These are phyloP conservation scores for Drosophila repletoides DNA, from an alignment of 1,140 invertebrate genomes.

Conservation along the genomic window DNA sequence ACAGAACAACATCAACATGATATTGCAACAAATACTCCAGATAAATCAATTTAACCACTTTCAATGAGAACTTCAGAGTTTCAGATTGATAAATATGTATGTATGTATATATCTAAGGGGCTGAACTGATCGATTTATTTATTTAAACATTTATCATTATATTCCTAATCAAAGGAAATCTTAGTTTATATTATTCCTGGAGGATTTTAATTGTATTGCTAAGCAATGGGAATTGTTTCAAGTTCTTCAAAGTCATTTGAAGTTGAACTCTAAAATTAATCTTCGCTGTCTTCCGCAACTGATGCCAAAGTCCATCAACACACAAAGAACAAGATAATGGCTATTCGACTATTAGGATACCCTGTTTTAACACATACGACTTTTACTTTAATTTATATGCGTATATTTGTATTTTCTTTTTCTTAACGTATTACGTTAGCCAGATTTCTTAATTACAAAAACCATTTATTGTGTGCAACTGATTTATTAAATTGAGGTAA, in stretches of 20 bases:
- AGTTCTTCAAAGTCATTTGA: background rate
- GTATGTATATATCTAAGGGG: slow-evolving; percentile 41
- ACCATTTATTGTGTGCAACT: too few relatives aligned
- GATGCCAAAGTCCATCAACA: slow-evolving; percentile 37
- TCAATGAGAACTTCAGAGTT: slow-evolving; percentile 49
- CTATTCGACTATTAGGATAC: background rate
- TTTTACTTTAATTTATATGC: too few relatives aligned
- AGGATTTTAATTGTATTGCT: slow-evolving; percentile 23
- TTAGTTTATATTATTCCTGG: background rate
- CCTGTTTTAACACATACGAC: background rate
- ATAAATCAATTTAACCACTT: slow-evolving; percentile 51
- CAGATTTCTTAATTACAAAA: too few relatives aligned
- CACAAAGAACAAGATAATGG: background rate
- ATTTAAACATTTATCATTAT: slow-evolving; percentile 3
- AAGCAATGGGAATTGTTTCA: slow-evolving; percentile 30
- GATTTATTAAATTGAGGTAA: too few relatives aligned
- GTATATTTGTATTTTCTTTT: background rate
- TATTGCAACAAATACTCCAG: slow-evolving; percentile 48
- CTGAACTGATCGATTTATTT: slow-evolving; percentile 38
- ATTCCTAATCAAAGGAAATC: too few relatives aligned
- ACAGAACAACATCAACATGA: slow-evolving; percentile 13
- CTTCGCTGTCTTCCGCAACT: slow-evolving; percentile 44
- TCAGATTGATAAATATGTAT: background rate
- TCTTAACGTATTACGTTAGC: too few relatives aligned
- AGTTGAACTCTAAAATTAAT: slow-evolving; percentile 28